phyloP scores from a whole-genome alignment of 1,140 invertebrate genomes.

The Drosophila ohnishii region DNA sequence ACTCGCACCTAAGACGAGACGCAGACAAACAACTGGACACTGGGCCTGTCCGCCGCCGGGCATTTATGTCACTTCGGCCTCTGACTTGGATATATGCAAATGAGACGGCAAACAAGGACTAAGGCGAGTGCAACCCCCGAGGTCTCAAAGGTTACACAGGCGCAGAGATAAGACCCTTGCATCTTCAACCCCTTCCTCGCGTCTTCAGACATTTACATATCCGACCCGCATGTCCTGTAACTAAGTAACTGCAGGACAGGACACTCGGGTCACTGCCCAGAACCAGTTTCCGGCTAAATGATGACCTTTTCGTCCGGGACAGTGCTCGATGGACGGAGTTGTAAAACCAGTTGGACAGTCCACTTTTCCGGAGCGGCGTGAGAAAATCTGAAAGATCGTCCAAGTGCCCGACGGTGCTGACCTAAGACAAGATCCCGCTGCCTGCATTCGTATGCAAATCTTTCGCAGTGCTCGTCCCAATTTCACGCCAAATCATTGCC shows the following conservation, averaged over 20 bases:
- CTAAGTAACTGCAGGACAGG: conserved; percentile 73
- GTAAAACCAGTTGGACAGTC: conserved; percentile 79
- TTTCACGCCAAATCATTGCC: conserved; percentile 79
- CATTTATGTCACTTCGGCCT: conserved; percentile 38
- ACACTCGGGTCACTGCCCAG: conserved; percentile 67
- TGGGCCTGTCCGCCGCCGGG: conserved; percentile 28
- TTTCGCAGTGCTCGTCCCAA: conserved; percentile 46
- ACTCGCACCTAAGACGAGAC: conserved; percentile 20
- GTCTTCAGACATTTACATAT: conserved; percentile 35
- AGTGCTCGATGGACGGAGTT: conserved; percentile 26
- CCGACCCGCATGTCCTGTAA: conserved; percentile 69
- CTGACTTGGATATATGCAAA: conserved; percentile 57
- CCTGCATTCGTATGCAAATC: conserved; percentile 66
- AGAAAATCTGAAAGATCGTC: conserved; percentile 59
- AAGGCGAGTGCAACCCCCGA: conserved; percentile 58
- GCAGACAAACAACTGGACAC: conserved; percentile 57
- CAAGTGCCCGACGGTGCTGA: conserved; percentile 25
- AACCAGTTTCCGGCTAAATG: conserved; percentile 67
- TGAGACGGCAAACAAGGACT: conserved; percentile 24
- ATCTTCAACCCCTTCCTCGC: conserved; percentile 41
- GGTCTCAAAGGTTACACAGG: conserved; percentile 61
- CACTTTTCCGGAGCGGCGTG: conserved; percentile 72
- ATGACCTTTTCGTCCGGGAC: conserved; percentile 30
- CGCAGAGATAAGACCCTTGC: conserved; percentile 24
- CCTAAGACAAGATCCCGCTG: conserved; percentile 51